Conservation (phyloP, 92 coral and sea anemone species). For the Metridium senile region DNA sequence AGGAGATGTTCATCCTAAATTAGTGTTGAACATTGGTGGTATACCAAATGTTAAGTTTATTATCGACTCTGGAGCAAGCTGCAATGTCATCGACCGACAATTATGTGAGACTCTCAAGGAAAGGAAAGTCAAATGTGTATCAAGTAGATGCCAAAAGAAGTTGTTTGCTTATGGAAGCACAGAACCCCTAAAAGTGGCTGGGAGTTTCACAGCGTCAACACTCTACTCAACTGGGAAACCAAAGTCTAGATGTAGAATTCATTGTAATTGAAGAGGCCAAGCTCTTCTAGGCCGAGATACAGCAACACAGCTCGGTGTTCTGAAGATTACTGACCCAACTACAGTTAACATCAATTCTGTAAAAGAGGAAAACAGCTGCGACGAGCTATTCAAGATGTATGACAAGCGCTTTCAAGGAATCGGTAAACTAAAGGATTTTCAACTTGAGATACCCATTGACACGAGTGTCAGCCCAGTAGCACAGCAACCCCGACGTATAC, state of each 20-base stretch:
- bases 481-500: slow-evolving; percentile 26
- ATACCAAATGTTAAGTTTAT: slow-evolving; percentile 47
- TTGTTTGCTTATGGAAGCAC: slow-evolving; percentile 52
- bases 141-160: slow-evolving; percentile 28
- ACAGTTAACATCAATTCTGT: not conserved
- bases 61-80: slow-evolving; percentile 65
- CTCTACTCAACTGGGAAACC: slow-evolving; percentile 19
- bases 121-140: slow-evolving; percentile 39
- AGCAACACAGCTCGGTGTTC: slow-evolving; percentile 20
- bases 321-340: slow-evolving; percentile 2
- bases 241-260: slow-evolving; percentile 46
- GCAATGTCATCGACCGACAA: slow-evolving; percentile 56
- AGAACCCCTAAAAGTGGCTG: slow-evolving; percentile 40
- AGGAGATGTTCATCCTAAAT: slow-evolving; percentile 22
- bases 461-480: slow-evolving; percentile 15
- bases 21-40: slow-evolving; percentile 45
- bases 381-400: slow-evolving; percentile 1
- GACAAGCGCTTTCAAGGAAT: slow-evolving; percentile 15
- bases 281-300: slow-evolving; percentile 47
- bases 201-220: slow-evolving; percentile 39
- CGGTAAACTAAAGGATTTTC: slow-evolving; percentile 9
- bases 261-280: slow-evolving; percentile 54
- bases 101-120: slow-evolving; percentile 48
- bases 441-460: slow-evolving; percentile 16
- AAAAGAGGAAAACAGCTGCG: not conserved